A percentile compares a stretch with the other conserved stretches of the same genome.
Conservation (phyloP, 92 coral and sea anemone species). For the Paramuricea clavata region DNA sequence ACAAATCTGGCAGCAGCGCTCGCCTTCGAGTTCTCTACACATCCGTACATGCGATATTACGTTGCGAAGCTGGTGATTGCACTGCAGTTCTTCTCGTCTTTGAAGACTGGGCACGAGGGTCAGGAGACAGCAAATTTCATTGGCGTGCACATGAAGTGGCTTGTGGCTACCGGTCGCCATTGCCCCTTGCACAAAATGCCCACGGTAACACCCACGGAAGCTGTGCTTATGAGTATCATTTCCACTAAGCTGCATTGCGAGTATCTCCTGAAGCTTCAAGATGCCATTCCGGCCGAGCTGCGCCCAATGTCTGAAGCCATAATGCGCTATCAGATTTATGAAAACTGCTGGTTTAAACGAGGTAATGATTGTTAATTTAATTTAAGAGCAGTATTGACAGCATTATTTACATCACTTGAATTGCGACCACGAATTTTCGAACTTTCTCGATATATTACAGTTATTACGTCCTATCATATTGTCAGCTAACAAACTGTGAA, state of each 20-base stretch:
- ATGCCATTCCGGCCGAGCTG: constrained; percentile 38
- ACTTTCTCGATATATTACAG: too few relatives aligned
- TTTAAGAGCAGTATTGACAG: too few relatives aligned
- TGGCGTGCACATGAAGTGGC: constrained; percentile 50
- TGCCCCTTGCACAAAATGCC: constrained; percentile 66
- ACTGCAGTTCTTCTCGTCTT: constrained; percentile 55
- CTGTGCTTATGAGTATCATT: constrained; percentile 46
- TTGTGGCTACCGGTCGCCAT: constrained; percentile 60
- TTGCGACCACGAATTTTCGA: too few relatives aligned
- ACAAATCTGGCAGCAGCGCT: constrained; percentile 60
- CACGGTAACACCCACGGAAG: constrained; percentile 51
- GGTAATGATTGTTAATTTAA: too few relatives aligned
- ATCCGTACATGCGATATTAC: constrained; percentile 58
- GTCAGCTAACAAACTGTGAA: too few relatives aligned
- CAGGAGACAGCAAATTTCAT: constrained; percentile 39
- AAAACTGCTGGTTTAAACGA: constrained; percentile 51
- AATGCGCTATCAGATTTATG: constrained; percentile 48
- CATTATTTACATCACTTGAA: too few relatives aligned
- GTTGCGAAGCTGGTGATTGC: constrained; percentile 52
- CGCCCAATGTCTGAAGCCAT: constrained; percentile 51
- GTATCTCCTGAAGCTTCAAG: constrained; percentile 50
- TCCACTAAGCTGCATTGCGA: constrained; percentile 50
- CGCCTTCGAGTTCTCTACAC: constrained; percentile 48
- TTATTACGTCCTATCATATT: too few relatives aligned
- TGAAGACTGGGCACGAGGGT: constrained; percentile 28